Percentiles rank a stretch among this genome's conserved stretches.
Evolutionary conservation across 2,797 vertebrate genomes (phyloP).

Genomic region (Leptatherina wallacei): DNA sequence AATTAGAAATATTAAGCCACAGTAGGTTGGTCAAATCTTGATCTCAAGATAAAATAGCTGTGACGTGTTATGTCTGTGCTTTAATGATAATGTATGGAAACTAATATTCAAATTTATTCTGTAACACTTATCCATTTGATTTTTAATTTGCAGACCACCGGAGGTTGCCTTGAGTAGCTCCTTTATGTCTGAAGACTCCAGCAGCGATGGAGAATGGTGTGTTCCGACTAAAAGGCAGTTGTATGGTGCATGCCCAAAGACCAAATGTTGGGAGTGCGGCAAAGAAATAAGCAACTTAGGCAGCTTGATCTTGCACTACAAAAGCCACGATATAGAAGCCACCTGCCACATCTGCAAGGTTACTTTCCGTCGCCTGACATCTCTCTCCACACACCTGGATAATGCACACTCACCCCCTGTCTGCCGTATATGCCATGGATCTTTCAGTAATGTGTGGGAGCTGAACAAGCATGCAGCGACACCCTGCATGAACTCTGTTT

Average conservation of each 20-base stretch:
- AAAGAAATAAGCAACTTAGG: slow-evolving; percentile 42
- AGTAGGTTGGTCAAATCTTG: background rate
- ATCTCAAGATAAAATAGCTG: background rate
- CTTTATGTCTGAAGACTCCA: slow-evolving; percentile 67
- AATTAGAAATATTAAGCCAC: background rate
- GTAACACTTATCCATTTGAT: background rate
- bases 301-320: slow-evolving; percentile 62
- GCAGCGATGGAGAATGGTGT: slow-evolving; percentile 69
- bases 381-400: slow-evolving; percentile 67
- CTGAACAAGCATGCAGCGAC: slow-evolving; percentile 70
- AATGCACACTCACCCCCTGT: slow-evolving; percentile 60
- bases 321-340: slow-evolving; percentile 54
- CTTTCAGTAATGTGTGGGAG: slow-evolving; percentile 66
- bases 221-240: background rate
- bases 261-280: slow-evolving; percentile 74
- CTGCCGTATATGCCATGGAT: slow-evolving; percentile 55
- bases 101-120: background rate
- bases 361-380: slow-evolving; percentile 63
- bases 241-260: background rate
- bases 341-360: slow-evolving; percentile 71
- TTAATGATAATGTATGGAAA: background rate
- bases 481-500: background rate
- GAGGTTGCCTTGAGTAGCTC: slow-evolving; percentile 36
- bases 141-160: slow-evolving; percentile 62
- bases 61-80: background rate